A percentile compares a stretch with the other conserved stretches of the same genome.
These are phyloP conservation scores for Turritopsis dohrnii DNA, from an alignment of 30 jellyfish, hydroid and myxozoan species.

Conservation along the genomic window DNA sequence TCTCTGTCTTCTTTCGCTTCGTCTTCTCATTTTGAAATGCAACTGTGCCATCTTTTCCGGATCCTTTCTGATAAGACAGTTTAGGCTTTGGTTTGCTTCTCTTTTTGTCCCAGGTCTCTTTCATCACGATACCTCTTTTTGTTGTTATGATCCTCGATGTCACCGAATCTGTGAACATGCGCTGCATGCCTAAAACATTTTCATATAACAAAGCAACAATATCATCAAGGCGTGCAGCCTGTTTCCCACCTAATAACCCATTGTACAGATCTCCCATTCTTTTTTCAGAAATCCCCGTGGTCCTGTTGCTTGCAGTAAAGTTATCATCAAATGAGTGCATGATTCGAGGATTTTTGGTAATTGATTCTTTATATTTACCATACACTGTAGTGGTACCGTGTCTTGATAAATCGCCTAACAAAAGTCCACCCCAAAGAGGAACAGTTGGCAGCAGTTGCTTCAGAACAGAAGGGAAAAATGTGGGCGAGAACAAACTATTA, in stretches of 20 bases:
- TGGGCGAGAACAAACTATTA: conserved; percentile 10
- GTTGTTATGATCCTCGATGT: neutral
- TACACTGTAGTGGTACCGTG: conserved; percentile 25
- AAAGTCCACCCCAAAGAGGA: conserved; percentile 34
- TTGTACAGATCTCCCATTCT: conserved; percentile 41
- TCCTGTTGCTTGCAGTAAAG: conserved; percentile 14
- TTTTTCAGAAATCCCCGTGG: conserved; percentile 28
- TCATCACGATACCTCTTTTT: neutral
- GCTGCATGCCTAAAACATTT: conserved; percentile 32
- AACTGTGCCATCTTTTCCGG: neutral
- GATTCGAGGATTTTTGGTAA: neutral
- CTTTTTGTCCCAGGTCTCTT: conserved; percentile 40
- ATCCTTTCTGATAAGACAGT: neutral
- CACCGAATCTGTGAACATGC: conserved; percentile 21
- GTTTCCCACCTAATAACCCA: conserved; percentile 14
- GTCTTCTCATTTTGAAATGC: neutral
- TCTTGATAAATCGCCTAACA: conserved; percentile 26
- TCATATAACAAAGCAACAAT: conserved; percentile 15
- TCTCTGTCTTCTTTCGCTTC: neutral
- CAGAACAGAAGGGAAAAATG: conserved; percentile 9
- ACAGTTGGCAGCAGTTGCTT: conserved; percentile 25
- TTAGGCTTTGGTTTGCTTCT: conserved; percentile 22
- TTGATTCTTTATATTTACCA: neutral
- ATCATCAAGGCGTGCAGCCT: conserved; percentile 29
- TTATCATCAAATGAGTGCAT: conserved; percentile 2